Percentiles rank a stretch among this genome's conserved stretches.
Conservation (phyloP, 2,888 invertebrate species). For the Polyommatus icarus region DNA sequence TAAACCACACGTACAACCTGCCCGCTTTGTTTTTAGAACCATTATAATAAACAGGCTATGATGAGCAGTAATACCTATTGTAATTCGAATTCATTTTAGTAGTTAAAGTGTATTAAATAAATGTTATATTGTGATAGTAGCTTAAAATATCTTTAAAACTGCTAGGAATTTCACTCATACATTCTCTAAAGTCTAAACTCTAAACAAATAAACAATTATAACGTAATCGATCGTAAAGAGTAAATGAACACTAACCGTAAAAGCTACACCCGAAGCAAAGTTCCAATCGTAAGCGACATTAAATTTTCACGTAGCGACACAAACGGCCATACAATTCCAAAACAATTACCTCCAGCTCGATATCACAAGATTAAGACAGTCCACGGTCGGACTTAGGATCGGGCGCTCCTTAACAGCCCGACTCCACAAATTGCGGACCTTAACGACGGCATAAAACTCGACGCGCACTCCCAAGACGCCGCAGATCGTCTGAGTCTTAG, state of each 20-base stretch:
- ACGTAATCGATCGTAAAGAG: not conserved
- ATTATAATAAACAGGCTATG: conserved; percentile 30
- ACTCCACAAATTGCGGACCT: conserved; percentile 80
- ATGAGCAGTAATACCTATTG: conserved; percentile 27
- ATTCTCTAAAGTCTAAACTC: too few species aligned
- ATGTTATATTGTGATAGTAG: not conserved
- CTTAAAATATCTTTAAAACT: not conserved
- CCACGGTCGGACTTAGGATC: conserved; percentile 77
- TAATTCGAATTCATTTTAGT: not conserved
- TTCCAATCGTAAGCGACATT: not conserved
- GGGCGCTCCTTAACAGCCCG: conserved; percentile 73
- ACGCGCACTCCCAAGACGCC: conserved; percentile 74
- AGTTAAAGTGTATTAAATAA: not conserved
- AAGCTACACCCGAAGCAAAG: not conserved
- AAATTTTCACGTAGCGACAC: conserved; percentile 26
- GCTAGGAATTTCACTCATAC: too few species aligned
- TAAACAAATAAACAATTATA: not conserved
- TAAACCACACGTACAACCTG: conserved; percentile 52
- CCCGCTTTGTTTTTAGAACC: conserved; percentile 33
- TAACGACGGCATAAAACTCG: conserved; percentile 80
- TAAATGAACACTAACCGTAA: not conserved
- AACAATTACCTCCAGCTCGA: conserved; percentile 79
- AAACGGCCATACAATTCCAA: conserved; percentile 63
- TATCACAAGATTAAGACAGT: conserved; percentile 80
- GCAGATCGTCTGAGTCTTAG: conserved; percentile 79